Conservation (phyloP, 2,888 invertebrate genomes). For the Willowsia nigromaculata region DNA sequence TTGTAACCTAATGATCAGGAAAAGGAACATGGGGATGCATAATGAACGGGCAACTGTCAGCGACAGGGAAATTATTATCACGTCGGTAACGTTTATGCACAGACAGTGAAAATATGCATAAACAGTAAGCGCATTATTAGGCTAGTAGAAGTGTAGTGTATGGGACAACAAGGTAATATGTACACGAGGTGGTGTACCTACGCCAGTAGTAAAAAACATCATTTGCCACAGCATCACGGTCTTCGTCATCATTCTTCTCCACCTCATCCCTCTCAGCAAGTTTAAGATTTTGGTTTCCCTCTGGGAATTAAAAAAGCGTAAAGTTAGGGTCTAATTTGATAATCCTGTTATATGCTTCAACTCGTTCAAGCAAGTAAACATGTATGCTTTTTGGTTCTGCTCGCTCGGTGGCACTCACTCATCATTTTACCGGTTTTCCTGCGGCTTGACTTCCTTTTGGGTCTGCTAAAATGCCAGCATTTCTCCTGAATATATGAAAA, state of each 20-base stretch:
- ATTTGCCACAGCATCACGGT: background rate
- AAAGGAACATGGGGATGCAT: background rate
- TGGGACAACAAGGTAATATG: background rate
- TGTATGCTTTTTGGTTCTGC: background rate
- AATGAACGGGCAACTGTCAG: background rate
- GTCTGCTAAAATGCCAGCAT: background rate
- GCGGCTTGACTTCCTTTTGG: background rate
- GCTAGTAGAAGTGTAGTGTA: too few relatives aligned
- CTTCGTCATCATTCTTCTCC: background rate
- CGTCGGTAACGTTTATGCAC: too few relatives aligned
- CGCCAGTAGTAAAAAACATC: background rate
- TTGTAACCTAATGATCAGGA: background rate
- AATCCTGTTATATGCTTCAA: slow-evolving; percentile 1
- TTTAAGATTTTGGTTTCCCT: slow-evolving; percentile 25
- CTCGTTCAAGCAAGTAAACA: background rate
- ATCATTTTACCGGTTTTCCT: slow-evolving; percentile 21
- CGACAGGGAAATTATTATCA: background rate
- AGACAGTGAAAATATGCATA: too few relatives aligned
- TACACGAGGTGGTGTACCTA: background rate
- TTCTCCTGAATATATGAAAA: background rate
- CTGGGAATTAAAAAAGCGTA: background rate
- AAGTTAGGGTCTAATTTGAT: slow-evolving; percentile 22
- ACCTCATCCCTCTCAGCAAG: background rate
- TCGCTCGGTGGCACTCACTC: background rate
- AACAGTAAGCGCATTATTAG: too few relatives aligned